Conservation (phyloP, 2,888 invertebrate genomes). For the Eupithecia pulchellata region DNA sequence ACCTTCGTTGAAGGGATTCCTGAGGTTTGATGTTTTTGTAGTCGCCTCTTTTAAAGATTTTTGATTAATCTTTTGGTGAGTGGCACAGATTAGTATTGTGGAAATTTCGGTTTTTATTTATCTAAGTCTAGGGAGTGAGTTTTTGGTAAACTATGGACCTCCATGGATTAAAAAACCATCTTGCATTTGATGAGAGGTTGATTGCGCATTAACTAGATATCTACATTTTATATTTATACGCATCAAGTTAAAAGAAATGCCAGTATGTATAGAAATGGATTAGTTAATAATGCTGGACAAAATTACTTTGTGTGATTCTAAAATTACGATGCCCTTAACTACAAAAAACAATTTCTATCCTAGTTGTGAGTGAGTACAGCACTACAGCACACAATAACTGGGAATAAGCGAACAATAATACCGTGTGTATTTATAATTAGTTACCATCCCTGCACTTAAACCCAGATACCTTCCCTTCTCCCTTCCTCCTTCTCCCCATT, state of each 20-base stretch:
- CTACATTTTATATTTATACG: no score
- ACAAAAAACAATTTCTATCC: not conserved
- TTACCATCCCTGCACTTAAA: conserved; percentile 3
- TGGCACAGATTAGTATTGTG: no score
- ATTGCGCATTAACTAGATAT: no score
- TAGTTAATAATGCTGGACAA: no score
- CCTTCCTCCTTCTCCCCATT: conserved; percentile 49
- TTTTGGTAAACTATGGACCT: not conserved
- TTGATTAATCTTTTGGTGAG: not conserved
- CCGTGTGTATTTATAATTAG: not conserved
- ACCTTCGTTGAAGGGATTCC: conserved; percentile 24
- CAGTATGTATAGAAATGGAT: no score
- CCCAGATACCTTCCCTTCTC: conserved; percentile 43
- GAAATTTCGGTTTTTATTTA: not conserved
- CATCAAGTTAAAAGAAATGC: no score
- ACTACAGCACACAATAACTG: not conserved
- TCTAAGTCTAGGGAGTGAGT: no score
- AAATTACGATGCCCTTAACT: no score
- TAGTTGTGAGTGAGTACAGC: not conserved
- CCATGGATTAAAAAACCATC: not conserved
- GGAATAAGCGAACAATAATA: not conserved
- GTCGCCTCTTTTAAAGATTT: not conserved
- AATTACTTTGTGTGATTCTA: no score
- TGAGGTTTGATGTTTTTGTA: conserved; percentile 14
- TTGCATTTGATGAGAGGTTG: not conserved